Conservation (phyloP, 2,113 vertebrate genomes). For the Vulpes vulpes region DNA sequence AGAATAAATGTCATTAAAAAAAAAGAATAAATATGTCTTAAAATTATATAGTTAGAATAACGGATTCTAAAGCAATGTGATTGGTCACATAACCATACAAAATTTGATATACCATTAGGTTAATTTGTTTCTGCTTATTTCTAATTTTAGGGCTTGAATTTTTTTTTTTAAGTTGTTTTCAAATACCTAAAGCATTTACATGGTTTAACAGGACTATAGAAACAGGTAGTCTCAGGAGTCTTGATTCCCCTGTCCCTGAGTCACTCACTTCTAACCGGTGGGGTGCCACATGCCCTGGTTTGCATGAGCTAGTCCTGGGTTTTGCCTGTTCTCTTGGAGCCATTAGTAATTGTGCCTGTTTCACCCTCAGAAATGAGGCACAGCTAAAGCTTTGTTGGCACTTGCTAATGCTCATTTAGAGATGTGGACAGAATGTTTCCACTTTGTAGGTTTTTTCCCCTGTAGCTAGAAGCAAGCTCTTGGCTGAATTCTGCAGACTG, state of each 20-base stretch:
- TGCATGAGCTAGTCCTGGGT: background rate
- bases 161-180: background rate
- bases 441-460: background rate
- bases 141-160: background rate
- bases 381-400: background rate
- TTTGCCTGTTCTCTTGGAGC: background rate
- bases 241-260: background rate
- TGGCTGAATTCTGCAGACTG: background rate
- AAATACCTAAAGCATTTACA: background rate
- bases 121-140: background rate
- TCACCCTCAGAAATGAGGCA: background rate
- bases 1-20: background rate
- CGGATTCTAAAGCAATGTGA: background rate
- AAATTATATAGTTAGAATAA: background rate
- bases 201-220: background rate
- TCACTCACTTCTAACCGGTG: no score
- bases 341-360: background rate
- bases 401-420: background rate
- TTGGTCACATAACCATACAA: background rate
- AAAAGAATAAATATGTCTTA: background rate
- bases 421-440: conserved; percentile 57
- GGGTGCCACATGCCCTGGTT: background rate
- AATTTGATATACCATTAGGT: background rate
- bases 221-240: background rate
- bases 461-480: conserved; percentile 18